Percentiles rank a stretch among this genome's conserved stretches.
Evolutionary conservation across 2,888 invertebrate species (phyloP).

Genomic region (Nomada fabriciana): DNA sequence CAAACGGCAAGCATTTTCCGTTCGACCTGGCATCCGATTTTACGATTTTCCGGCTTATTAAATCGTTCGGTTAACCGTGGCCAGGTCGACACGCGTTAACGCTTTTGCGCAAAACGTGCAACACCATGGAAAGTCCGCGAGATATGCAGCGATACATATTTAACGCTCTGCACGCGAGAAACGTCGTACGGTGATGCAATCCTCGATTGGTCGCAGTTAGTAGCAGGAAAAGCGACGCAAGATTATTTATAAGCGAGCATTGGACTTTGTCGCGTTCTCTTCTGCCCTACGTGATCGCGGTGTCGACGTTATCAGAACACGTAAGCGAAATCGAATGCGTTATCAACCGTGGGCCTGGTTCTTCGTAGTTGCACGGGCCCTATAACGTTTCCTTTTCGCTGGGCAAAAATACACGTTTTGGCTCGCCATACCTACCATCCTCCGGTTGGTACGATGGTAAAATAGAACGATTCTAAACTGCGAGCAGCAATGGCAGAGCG

Average conservation of each 20-base stretch:
- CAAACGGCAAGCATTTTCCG: constrained; percentile 28
- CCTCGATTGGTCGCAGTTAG: constrained; percentile 31
- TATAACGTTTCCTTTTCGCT: too few species aligned
- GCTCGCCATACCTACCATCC: too few species aligned
- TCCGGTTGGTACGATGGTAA: too few species aligned
- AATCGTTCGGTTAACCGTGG: constrained; percentile 18
- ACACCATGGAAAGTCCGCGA: neutral
- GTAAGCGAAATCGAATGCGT: constrained; percentile 19
- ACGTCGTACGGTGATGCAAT: constrained; percentile 46
- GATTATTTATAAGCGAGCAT: constrained; percentile 38
- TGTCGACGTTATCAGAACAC: constrained; percentile 3
- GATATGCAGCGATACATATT: constrained; percentile 31
- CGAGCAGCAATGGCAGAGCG: neutral
- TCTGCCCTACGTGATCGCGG: neutral
- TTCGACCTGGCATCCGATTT: constrained; percentile 25
- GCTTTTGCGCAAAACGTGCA: neutral
- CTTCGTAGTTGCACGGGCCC: too few species aligned
- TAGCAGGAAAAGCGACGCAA: constrained; percentile 25
- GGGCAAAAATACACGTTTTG: too few species aligned
- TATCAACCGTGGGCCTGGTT: neutral
- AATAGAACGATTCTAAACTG: neutral
- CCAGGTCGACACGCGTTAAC: neutral
- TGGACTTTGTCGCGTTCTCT: constrained; percentile 41
- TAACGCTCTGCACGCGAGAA: constrained; percentile 20
- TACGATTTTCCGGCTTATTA: constrained; percentile 46